phyloP scores from a whole-genome alignment of 53 echinoderm and acorn worm species.

The Zoroaster sp. region DNA sequence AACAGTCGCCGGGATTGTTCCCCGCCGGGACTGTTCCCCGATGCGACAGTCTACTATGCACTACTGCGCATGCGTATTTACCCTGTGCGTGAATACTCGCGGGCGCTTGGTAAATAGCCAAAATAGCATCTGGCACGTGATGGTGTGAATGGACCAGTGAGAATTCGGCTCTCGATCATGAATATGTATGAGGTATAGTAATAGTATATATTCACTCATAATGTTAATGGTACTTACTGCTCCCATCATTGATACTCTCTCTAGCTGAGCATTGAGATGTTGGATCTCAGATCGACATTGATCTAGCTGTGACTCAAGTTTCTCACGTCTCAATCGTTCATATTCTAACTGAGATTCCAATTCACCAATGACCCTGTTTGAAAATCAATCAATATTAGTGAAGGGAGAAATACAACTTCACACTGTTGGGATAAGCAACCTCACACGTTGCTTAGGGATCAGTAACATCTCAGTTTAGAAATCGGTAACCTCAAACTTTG shows the following conservation, averaged over 20 bases:
- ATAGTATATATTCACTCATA: neutral
- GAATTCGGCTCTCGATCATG: too few species aligned
- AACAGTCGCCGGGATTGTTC: too few species aligned
- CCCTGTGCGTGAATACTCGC: too few species aligned
- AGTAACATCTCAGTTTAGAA: too few species aligned
- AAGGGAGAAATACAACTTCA: neutral
- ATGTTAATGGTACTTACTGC: constrained; percentile 90
- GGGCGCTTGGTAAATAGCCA: too few species aligned
- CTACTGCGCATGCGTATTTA: too few species aligned
- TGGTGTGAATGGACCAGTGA: too few species aligned
- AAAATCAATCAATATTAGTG: neutral
- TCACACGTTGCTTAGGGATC: too few species aligned
- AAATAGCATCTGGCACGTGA: neutral
- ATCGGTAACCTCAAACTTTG: too few species aligned
- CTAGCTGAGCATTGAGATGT: constrained; percentile 81
- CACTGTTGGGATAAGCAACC: too few species aligned
- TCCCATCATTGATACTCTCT: constrained; percentile 66
- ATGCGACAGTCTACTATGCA: too few species aligned
- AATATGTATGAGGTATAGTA: neutral
- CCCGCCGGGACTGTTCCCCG: too few species aligned
- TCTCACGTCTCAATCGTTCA: constrained; percentile 94
- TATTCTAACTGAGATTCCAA: constrained; percentile 96
- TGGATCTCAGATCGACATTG: constrained; percentile 90
- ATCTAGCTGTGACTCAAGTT: constrained; percentile 95
- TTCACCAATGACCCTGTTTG: constrained; percentile 76